A percentile compares a stretch with the other conserved stretches of the same genome.
These are phyloP conservation scores for Neoseiulus cucumeris DNA, from an alignment of 1,140 invertebrate species.

Conservation along the genomic window DNA sequence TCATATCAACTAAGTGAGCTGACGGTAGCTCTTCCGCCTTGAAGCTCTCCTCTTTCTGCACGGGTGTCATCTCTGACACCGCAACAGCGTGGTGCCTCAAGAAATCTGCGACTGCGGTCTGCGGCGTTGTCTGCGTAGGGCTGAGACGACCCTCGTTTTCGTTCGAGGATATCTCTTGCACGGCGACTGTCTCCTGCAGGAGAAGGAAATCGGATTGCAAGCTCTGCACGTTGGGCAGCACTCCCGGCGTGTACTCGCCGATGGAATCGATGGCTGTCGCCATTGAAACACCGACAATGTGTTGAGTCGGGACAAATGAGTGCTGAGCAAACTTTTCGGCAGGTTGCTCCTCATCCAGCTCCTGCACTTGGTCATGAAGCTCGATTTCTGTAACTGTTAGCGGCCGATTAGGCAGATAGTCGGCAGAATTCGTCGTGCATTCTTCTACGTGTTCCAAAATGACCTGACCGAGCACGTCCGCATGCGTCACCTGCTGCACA, in stretches of 20 bases:
- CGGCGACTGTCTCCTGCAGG: not conserved
- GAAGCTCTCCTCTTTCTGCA: constrained; percentile 12
- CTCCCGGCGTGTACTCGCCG: not conserved
- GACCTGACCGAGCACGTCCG: constrained; percentile 4
- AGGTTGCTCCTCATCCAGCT: not conserved
- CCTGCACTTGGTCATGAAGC: not conserved
- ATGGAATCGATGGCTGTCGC: not conserved
- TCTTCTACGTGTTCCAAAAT: constrained; percentile 6
- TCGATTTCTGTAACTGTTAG: constrained; percentile 11
- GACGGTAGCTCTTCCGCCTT: not conserved
- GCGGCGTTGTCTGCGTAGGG: not conserved
- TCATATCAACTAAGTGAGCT: not conserved
- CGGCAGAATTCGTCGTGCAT: not conserved
- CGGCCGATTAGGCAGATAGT: constrained; percentile 2
- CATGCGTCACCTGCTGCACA: constrained; percentile 10
- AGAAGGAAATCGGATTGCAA: not conserved
- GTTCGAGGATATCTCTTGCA: not conserved
- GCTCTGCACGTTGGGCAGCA: not conserved
- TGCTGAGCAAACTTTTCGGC: not conserved
- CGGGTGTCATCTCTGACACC: constrained; percentile 11
- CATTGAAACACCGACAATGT: not conserved
- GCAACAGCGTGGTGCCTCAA: not conserved
- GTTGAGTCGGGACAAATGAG: not conserved
- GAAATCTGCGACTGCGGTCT: constrained; percentile 3
- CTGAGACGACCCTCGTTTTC: not conserved